phyloP scores from a whole-genome alignment of 2,888 invertebrate species.

The Acanthosoma haemorrhoidale region DNA sequence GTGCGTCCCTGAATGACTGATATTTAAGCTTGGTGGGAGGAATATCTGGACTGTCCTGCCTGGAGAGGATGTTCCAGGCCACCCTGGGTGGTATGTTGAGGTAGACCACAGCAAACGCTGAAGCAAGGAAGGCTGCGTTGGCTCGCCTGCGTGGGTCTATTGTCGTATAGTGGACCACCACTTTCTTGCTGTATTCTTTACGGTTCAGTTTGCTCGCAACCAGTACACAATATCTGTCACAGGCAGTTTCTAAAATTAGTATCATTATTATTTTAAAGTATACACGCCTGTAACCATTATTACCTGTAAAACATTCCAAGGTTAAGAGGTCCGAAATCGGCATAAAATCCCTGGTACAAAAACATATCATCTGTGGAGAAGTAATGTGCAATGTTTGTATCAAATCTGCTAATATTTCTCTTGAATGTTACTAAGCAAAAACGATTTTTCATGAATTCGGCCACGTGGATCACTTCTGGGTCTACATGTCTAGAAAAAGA shows the following conservation, averaged over 20 bases:
- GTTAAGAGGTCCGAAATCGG: slow-evolving; percentile 96
- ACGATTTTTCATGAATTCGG: slow-evolving; percentile 63
- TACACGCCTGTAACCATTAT: too few relatives aligned
- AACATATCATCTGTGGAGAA: slow-evolving; percentile 85
- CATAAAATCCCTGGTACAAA: slow-evolving; percentile 88
- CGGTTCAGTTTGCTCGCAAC: background rate
- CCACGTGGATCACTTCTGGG: slow-evolving; percentile 31
- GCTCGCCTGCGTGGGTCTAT: slow-evolving; percentile 76
- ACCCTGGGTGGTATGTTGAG: slow-evolving; percentile 71
- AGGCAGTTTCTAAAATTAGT: too few relatives aligned
- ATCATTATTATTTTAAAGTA: too few relatives aligned
- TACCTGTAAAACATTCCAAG: slow-evolving; percentile 85
- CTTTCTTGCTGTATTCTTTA: slow-evolving; percentile 44
- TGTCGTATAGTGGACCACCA: slow-evolving; percentile 86
- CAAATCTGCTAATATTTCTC: slow-evolving; percentile 66
- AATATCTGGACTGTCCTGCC: background rate
- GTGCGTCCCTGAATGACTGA: slow-evolving; percentile 47
- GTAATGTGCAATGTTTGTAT: slow-evolving; percentile 75
- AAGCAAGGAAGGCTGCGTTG: slow-evolving; percentile 92
- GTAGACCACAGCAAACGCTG: slow-evolving; percentile 73
- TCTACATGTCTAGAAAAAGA: too few relatives aligned
- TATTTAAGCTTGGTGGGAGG: slow-evolving; percentile 65
- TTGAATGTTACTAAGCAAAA: slow-evolving; percentile 85
- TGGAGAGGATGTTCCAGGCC: slow-evolving; percentile 64
- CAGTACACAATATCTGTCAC: background rate